Evolutionary conservation across 2,797 vertebrate genomes (phyloP).

Genomic region (Mus spretus): DNA sequence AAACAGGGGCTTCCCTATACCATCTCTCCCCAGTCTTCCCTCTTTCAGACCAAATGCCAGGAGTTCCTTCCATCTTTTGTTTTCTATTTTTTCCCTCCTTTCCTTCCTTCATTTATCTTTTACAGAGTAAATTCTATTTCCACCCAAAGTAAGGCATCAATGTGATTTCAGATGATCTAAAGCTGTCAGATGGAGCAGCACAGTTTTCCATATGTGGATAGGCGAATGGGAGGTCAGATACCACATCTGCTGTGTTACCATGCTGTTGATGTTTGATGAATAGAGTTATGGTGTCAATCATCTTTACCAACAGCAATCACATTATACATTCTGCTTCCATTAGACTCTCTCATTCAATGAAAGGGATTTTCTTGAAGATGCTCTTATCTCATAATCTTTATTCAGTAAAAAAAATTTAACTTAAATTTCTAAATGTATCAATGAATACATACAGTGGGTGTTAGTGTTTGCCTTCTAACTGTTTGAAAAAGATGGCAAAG

Average conservation of each 20-base stretch:
- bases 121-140: neutral
- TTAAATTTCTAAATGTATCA: constrained; percentile 20
- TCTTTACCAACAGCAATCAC: neutral
- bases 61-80: neutral
- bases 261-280: neutral
- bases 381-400: neutral
- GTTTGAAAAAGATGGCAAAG: constrained; percentile 13
- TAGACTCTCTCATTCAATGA: neutral
- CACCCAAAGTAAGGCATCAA: neutral
- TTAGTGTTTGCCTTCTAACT: constrained; percentile 1
- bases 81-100: neutral
- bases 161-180: neutral
- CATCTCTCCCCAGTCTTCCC: neutral
- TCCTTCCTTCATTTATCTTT: neutral
- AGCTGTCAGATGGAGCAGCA: neutral
- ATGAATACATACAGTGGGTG: neutral
- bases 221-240: neutral
- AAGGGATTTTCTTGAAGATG: neutral
- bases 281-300: neutral
- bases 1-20: neutral
- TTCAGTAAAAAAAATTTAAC: neutral
- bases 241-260: neutral
- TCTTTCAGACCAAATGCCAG: neutral
- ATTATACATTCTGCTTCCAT: neutral
- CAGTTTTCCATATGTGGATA: neutral